Base-by-base conservation (phyloP, 1,140 invertebrate genomes). In the Drosophila bocqueti region DNA sequence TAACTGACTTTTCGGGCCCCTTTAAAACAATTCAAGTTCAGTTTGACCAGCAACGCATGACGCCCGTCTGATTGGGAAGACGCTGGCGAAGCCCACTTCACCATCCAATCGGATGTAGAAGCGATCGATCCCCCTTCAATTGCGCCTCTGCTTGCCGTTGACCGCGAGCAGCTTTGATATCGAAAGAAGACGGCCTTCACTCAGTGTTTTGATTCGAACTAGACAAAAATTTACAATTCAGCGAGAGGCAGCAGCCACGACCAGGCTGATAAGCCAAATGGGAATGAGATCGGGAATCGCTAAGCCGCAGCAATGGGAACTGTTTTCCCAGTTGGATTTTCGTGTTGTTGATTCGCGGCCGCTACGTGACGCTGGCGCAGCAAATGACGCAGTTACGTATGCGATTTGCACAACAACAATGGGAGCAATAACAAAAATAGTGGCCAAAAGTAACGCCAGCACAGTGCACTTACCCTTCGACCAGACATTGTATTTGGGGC, bases 301-400 rank as follows among this genome's bases (percentile, higher is more conserved):
- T 61, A 52, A 50, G 52, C 36, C 54, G 36, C 34, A 57, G 26
- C 47, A 50, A 11, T 16, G 63, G 62, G 34, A 55, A 26, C 57
- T 42, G 36, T 66, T 57, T 58, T 50, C 47, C 46, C 54, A 57
- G 46, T 61, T 36, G 45, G 34, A 18, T 81, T 29, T 66, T 59
- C 13, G 66, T 73, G 62, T 76, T 76, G 66, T 63, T 78, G 42
- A 61, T 64, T 64, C 58, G 40, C 68, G 38, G 40, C 57, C 18
- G 40, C 67, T 57, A 57, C 54, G 54, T 57, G 54, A 57, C 54
- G 54, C 54, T 57, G 54, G 54, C 54, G 54, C 77, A 59, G 66
- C 59, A 73, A 90, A 89, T 89, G 85, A 89, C 85, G 85, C 85
- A 90, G 85, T 89, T 87, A 87, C 84, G 85, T 87, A 87, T 87